phyloP scores from a whole-genome alignment of 1,140 invertebrate genomes.

The Drosophila tropicalis region DNA sequence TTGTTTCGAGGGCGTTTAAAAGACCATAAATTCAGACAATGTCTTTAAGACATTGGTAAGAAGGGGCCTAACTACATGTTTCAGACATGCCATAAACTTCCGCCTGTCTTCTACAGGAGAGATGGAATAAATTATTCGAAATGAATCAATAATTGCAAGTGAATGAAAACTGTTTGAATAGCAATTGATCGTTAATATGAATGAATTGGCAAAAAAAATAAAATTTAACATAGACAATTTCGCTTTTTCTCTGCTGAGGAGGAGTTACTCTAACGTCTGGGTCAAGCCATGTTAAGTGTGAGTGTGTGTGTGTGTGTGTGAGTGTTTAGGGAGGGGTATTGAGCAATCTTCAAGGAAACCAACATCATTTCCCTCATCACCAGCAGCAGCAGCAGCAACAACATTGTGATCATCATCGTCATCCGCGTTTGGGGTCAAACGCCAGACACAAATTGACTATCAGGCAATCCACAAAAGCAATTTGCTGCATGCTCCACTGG shows the following conservation, averaged over 20 bases:
- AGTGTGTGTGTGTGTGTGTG: constrained; percentile 6
- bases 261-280: too few relatives aligned
- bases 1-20: constrained; percentile 51
- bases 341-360: background rate
- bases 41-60: constrained; percentile 15
- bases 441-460: constrained; percentile 33
- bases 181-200: constrained; percentile 38
- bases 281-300: constrained; percentile 12
- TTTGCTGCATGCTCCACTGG: constrained; percentile 57
- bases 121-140: background rate
- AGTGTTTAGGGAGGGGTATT: background rate
- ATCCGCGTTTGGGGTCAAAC: constrained; percentile 32
- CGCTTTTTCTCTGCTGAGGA: constrained; percentile 3
- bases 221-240: background rate
- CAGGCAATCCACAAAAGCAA: constrained; percentile 57
- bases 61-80: constrained; percentile 11
- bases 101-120: constrained; percentile 27
- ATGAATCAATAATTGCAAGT: constrained; percentile 44
- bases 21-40: constrained; percentile 62
- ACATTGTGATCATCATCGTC: constrained; percentile 16
- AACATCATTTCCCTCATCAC: background rate
- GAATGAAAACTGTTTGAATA: constrained; percentile 13
- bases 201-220: constrained; percentile 39
- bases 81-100: constrained; percentile 49
- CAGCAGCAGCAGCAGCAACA: constrained; percentile 27